phyloP scores from a whole-genome alignment of 1,140 invertebrate species.

The Ephestia elutella region DNA sequence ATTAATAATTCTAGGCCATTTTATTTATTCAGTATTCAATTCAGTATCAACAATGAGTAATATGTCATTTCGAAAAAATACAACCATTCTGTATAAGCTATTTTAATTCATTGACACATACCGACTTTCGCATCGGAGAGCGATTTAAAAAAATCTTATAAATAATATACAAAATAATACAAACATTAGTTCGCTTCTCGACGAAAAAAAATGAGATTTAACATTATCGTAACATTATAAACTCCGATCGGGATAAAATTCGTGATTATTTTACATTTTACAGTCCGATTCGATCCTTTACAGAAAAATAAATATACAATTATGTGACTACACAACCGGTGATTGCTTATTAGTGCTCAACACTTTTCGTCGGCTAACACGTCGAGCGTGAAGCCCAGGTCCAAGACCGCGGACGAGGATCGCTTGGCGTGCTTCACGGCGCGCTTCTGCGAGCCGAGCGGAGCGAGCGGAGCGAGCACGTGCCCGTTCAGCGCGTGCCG shows the following conservation, averaged over 20 bases:
- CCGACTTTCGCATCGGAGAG: conserved; percentile 41
- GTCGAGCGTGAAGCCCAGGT: conserved; percentile 65
- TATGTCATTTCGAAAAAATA: conserved; percentile 65
- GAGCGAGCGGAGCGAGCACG: too few relatives aligned
- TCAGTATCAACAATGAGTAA: conserved; percentile 65
- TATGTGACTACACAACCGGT: conserved; percentile 62
- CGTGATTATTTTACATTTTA: conserved; percentile 52
- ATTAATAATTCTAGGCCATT: conserved; percentile 69
- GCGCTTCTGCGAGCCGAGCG: conserved; percentile 22
- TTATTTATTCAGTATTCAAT: conserved; percentile 53
- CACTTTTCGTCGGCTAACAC: conserved; percentile 71
- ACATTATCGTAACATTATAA: conserved; percentile 50
- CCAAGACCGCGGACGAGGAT: conserved; percentile 41
- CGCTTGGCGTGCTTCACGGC: conserved; percentile 45
- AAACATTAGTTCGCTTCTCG: conserved; percentile 61
- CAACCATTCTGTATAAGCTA: conserved; percentile 67
- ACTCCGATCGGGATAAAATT: conserved; percentile 51
- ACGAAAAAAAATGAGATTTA: conserved; percentile 60
- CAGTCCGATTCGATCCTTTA: conserved; percentile 57
- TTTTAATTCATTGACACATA: conserved; percentile 52
- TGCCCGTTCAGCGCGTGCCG: conserved; percentile 56
- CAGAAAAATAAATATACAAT: conserved; percentile 73
- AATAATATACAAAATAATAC: conserved; percentile 76
- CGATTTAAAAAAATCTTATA: conserved; percentile 69
- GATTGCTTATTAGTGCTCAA: conserved; percentile 54